phyloP scores from a whole-genome alignment of 2,797 vertebrate species.

The Sebastes jordani region DNA sequence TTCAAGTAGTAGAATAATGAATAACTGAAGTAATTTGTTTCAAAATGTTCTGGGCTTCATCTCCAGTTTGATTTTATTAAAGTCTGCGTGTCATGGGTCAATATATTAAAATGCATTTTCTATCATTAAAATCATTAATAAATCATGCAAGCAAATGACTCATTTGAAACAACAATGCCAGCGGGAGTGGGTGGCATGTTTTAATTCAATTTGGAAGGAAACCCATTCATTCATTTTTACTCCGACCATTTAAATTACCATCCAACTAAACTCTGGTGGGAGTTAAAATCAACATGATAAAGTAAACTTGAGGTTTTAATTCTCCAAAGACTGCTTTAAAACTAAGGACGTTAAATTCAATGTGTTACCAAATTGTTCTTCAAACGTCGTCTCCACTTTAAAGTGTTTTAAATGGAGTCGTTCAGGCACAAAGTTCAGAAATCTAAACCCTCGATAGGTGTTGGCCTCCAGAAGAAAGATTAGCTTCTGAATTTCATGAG shows the following conservation, averaged over 20 bases:
- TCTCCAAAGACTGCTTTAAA: not conserved
- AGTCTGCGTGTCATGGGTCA: not conserved
- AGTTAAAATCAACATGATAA: not conserved
- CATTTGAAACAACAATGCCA: not conserved
- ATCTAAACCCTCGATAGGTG: not conserved
- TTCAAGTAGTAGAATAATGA: not conserved
- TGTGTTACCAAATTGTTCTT: not conserved
- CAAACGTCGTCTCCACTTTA: not conserved
- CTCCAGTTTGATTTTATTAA: not conserved
- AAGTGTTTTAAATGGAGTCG: not conserved
- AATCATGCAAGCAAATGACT: not conserved
- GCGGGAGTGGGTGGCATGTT: not conserved
- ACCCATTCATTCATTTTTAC: not conserved
- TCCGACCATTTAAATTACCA: not conserved
- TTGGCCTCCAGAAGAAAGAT: conserved; percentile 15
- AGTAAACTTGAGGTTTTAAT: not conserved
- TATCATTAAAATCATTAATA: not conserved
- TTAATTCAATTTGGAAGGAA: conserved; percentile 15
- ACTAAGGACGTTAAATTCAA: not conserved
- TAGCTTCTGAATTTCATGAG: conserved; percentile 18
- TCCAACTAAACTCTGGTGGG: not conserved
- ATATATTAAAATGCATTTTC: not conserved
- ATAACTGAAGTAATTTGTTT: not conserved
- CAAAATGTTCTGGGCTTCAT: not conserved
- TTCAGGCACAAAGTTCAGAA: not conserved